Conservation (phyloP, 2,888 invertebrate genomes). For the Drosophila antonietae region DNA sequence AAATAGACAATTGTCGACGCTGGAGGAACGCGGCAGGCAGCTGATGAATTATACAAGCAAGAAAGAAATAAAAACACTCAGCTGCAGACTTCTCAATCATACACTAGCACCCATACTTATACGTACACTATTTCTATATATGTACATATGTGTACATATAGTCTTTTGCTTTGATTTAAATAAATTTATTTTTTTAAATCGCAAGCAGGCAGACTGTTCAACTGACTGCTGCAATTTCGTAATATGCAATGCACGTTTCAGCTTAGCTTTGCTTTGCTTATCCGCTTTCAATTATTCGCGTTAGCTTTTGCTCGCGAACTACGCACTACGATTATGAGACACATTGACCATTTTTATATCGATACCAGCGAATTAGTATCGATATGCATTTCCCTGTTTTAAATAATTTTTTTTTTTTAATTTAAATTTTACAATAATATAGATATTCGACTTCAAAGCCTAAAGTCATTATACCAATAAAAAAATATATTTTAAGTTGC, state of each 20-base stretch:
- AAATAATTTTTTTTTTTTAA: background rate
- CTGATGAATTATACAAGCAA: constrained; percentile 50
- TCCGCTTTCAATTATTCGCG: constrained; percentile 56
- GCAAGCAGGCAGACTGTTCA: constrained; percentile 35
- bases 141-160: constrained; percentile 43
- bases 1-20: constrained; percentile 33
- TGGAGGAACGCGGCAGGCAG: constrained; percentile 42
- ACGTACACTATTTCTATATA: constrained; percentile 46
- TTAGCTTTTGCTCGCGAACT: constrained; percentile 54
- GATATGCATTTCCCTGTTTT: constrained; percentile 15
- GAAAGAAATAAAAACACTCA: constrained; percentile 50
- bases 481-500: too few species aligned
- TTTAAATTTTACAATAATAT: background rate
- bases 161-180: constrained; percentile 35
- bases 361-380: constrained; percentile 36
- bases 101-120: constrained; percentile 16
- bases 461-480: background rate
- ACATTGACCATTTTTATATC: constrained; percentile 16
- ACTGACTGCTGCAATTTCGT: constrained; percentile 63
- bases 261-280: constrained; percentile 48
- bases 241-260: constrained; percentile 61
- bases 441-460: too few species aligned
- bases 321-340: constrained; percentile 58
- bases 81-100: constrained; percentile 38
- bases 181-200: constrained; percentile 18